Evolutionary conservation across 2,888 invertebrate genomes (phyloP), one percentile per base, ranked within the genome.

Genomic region (Drosophila colorata): DNA sequence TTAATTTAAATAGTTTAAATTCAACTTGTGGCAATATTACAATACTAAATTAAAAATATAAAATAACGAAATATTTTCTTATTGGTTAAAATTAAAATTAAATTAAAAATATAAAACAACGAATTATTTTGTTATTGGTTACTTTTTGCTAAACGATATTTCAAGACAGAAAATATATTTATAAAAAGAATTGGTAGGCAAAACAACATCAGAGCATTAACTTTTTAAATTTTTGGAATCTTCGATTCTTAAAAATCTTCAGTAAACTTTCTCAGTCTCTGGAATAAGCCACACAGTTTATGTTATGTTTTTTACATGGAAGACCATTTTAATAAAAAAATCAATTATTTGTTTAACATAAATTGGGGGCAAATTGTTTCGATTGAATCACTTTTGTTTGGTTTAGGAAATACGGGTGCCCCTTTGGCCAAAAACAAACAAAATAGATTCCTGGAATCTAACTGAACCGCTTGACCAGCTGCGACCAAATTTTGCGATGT

Each of bases 381-480:
- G 18, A 40, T 40, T 20, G 11, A 53, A 44, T 18, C 41, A 59
- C 48, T 48, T 59, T 52, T 57, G 28, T 49, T 49, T 46, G 38
- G 18, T 55, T 41, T 23, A 18, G 28, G 53, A 53, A 64, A 41
- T 9, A 35, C 14, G 41, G 49, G 53, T 59, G 68, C 48, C 37
- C 2, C 38, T 44, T 48, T 18, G 8, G 18, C 11, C 18, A 37
- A 18, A 51, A 33, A 7, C 20, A 67, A 68, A 69, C 53, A 69
- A 55, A 31, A 1, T 2, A 8, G 14, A 43, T 70, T 69, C 69
- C 18, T 23, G 28, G 69, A 63, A 69, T 16, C 46, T 11, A 23
- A 38, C 47, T 47, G 25, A 68, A 56, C 14, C 37, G 51, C 55
- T 52, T 40, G 44, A 53, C 53, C 59, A 67, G 59, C 48, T 66